These are phyloP conservation scores for Shinisaurus crocodilurus DNA, from an alignment of 2,113 vertebrate species.

Conservation along the genomic window DNA sequence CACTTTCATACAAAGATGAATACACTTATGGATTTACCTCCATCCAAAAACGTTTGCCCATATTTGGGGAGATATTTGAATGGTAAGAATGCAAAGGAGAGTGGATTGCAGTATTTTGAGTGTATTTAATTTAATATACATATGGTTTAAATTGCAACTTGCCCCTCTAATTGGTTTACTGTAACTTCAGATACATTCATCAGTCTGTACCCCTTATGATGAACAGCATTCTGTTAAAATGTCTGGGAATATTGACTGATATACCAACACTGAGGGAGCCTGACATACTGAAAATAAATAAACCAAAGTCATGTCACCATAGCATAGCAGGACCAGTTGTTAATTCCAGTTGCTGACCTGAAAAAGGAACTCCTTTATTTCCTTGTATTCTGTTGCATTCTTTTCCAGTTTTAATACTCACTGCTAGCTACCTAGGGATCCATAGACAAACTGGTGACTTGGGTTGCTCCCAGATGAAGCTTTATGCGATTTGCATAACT, in stretches of 20 bases:
- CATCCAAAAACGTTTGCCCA: not conserved
- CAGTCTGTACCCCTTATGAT: not conserved
- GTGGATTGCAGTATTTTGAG: not conserved
- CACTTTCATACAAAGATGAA: not conserved
- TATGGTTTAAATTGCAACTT: not conserved
- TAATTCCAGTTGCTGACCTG: not conserved
- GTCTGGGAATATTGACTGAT: not conserved
- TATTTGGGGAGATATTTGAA: not conserved
- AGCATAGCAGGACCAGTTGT: not conserved
- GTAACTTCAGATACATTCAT: not conserved
- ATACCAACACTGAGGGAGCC: not conserved
- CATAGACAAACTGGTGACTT: not conserved
- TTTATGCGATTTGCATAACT: no score
- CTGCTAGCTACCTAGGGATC: not conserved
- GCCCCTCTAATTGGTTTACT: not conserved
- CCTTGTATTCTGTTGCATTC: not conserved
- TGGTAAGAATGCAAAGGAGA: not conserved
- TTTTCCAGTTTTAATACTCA: not conserved
- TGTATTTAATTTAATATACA: not conserved
- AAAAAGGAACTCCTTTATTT: not conserved
- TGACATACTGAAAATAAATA: not conserved
- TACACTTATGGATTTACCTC: not conserved
- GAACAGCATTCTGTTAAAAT: not conserved
- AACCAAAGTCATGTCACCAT: not conserved
- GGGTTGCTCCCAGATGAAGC: no score